Percentiles rank a stretch among this genome's conserved stretches.
Conservation (phyloP, 2,888 invertebrate species). For the Drosophila lutescens region DNA sequence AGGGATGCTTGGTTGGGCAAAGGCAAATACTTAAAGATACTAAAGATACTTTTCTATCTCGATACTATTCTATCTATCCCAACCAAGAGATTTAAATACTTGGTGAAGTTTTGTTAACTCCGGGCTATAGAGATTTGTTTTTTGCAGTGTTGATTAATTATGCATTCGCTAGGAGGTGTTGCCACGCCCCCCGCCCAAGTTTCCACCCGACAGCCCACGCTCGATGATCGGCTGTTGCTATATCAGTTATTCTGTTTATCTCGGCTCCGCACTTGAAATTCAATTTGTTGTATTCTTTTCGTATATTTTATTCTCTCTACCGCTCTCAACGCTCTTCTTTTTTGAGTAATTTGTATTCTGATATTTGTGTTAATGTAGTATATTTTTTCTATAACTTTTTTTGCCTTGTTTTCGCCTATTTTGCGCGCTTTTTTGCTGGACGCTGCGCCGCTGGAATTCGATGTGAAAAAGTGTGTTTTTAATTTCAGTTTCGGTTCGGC, state of each 20-base stretch:
- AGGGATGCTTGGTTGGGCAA: not conserved
- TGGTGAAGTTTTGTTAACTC: not conserved
- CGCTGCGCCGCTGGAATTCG: constrained; percentile 51
- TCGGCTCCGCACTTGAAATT: constrained; percentile 64
- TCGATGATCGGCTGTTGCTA: constrained; percentile 30
- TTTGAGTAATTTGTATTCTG: constrained; percentile 64
- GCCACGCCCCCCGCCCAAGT: constrained; percentile 12
- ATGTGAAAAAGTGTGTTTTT: constrained; percentile 62
- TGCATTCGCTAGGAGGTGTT: constrained; percentile 30
- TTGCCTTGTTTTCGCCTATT: constrained; percentile 52
- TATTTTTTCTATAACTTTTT: constrained; percentile 40
- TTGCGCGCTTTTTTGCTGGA: constrained; percentile 31
- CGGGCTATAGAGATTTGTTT: not conserved
- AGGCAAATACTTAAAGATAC: too few species aligned
- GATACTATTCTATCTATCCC: not conserved
- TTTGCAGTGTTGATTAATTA: constrained; percentile 56
- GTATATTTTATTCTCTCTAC: constrained; percentile 43
- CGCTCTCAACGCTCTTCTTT: constrained; percentile 39
- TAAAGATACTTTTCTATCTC: constrained; percentile 8
- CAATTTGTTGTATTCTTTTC: constrained; percentile 38
- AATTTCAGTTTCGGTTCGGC: constrained; percentile 75
- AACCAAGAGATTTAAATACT: too few species aligned
- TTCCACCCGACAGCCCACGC: constrained; percentile 24
- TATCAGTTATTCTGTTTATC: constrained; percentile 44
- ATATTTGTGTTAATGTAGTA: constrained; percentile 58